Evolutionary conservation across 92 coral and sea anemone genomes (phyloP).

Genomic region (Paragorgia papillata): DNA sequence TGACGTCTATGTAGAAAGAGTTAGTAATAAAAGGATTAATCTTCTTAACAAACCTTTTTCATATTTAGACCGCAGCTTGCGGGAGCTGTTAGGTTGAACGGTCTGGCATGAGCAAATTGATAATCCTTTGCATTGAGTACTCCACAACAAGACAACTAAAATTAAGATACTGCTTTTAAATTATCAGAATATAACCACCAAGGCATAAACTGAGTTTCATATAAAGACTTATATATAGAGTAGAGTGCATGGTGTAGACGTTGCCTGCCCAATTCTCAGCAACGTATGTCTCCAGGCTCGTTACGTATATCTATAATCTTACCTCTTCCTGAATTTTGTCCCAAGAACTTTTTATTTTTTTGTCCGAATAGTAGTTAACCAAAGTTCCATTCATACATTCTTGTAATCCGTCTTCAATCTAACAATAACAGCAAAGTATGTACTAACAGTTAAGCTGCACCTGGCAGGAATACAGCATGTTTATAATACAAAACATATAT

Average conservation of each 20-base stretch:
- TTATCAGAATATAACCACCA: background rate
- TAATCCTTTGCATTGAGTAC: constrained; percentile 13
- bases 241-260: too few species aligned
- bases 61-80: background rate
- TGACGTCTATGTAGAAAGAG: too few species aligned
- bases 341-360: constrained; percentile 17
- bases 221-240: too few species aligned
- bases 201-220: too few species aligned
- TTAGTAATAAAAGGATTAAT: too few species aligned
- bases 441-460: background rate
- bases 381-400: constrained; percentile 35
- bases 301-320: too few species aligned
- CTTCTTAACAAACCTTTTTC: background rate
- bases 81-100: constrained; percentile 15
- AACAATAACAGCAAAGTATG: background rate
- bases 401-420: constrained; percentile 18
- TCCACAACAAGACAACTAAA: constrained; percentile 34
- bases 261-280: too few species aligned
- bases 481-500: too few species aligned
- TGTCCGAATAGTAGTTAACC: constrained; percentile 14
- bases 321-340: constrained; percentile 24
- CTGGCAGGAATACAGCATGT: too few species aligned
- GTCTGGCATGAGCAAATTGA: background rate
- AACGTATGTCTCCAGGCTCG: too few species aligned
- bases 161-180: background rate